phyloP scores from a whole-genome alignment of 2,113 vertebrate species.

The Nesogale talazaci region DNA sequence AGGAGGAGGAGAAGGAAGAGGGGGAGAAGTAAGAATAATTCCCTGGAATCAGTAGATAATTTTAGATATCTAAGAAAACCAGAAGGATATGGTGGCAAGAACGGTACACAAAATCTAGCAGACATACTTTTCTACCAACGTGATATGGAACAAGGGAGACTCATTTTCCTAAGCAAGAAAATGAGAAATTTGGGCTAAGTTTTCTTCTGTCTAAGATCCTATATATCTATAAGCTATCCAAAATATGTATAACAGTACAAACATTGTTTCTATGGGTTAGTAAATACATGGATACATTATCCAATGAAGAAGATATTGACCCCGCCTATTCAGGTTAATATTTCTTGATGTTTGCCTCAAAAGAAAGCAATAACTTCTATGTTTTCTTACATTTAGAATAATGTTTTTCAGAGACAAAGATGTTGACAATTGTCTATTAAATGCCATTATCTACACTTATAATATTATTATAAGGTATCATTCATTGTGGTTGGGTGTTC shows the following conservation, averaged over 20 bases:
- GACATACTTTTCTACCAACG: not conserved
- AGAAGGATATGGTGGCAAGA: not conserved
- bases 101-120: not conserved
- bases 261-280: not conserved
- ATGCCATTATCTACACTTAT: constrained; percentile 57
- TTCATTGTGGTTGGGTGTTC: constrained; percentile 64
- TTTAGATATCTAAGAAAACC: not conserved
- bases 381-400: constrained; percentile 67
- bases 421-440: constrained; percentile 55
- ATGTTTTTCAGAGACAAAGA: constrained; percentile 69
- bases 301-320: constrained; percentile 56
- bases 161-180: constrained; percentile 29
- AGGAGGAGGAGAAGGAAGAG: not conserved
- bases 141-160: not conserved
- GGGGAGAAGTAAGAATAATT: not conserved
- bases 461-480: constrained; percentile 62
- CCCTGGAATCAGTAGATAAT: not conserved
- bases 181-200: not conserved
- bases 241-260: not conserved
- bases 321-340: constrained; percentile 57
- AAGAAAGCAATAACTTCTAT: constrained; percentile 50
- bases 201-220: not conserved
- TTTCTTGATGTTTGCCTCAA: constrained; percentile 53
- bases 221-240: not conserved
- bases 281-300: constrained; percentile 40